phyloP scores from a whole-genome alignment of 2,113 vertebrate species.

The Strigops habroptila region DNA sequence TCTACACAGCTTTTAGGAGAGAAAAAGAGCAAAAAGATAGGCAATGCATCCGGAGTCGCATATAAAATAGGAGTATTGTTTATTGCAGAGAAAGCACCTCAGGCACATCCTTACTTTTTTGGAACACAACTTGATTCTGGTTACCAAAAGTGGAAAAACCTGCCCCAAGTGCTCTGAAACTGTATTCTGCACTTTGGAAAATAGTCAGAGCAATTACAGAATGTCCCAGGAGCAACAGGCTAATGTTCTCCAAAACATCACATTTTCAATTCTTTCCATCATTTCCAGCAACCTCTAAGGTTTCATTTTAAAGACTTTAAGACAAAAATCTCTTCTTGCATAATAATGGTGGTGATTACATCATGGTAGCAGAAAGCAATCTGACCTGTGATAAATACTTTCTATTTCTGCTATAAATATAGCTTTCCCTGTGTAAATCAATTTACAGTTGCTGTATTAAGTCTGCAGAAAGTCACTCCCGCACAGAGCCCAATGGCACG shows the following conservation, averaged over 20 bases:
- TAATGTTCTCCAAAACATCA: not conserved
- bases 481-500: not conserved
- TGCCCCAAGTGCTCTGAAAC: not conserved
- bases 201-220: not conserved
- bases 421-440: not conserved
- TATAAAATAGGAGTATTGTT: not conserved
- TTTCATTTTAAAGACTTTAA: not conserved
- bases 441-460: not conserved
- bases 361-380: not conserved
- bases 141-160: not conserved
- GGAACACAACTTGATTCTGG: not conserved
- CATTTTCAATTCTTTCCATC: not conserved
- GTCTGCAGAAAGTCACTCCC: not conserved
- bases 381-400: not conserved
- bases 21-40: not conserved
- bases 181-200: not conserved
- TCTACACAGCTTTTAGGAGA: not conserved
- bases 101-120: not conserved
- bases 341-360: not conserved
- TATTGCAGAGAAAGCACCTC: not conserved
- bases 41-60: not conserved
- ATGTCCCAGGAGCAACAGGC: not conserved
- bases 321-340: not conserved
- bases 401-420: slow-evolving; percentile 12
- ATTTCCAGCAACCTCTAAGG: not conserved